Evolutionary conservation across 2,797 vertebrate genomes (phyloP), one percentile per base, ranked within the genome.

Genomic region (Melanotaenia trifasciata): DNA sequence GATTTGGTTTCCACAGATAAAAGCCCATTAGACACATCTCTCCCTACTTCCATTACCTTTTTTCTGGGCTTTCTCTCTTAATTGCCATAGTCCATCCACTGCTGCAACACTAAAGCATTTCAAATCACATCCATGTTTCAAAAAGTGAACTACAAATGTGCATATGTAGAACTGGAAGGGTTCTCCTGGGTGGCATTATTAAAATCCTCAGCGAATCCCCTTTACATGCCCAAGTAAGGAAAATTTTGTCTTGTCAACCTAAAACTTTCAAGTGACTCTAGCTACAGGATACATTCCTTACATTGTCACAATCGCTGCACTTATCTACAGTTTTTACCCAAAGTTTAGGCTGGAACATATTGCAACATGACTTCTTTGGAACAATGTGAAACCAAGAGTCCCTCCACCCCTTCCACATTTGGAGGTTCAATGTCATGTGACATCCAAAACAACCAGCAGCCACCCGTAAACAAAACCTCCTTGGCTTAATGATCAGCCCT

Each of bases 1-100:
- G 92, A 91, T 94, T 94, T 93, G 92, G 94, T 95, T 95, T 95
- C 93, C 93, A 92, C 89, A 94, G 94, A 95, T 95, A 95, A 95
- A 95, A 94, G 94, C 94, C 94, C 92, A 94, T 95, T 95, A 95
- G 92, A 93, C 93, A 91, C 93, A 93, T 94, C 88, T 91, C 87
- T 77, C 85, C 70, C 92, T 92, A 81, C 89, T 94, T 93, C 91
- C 94, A 92, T 95, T 95, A 94, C 92, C 90, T 92, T 92, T 30
- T 93, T 93, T 87, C 91, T 90, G 87, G 86, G 86, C 86, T 90
- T 90, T 91, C 88, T 87, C 79, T 86, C 88, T 91, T 93, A 94
- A 94, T 94, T 94, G 92, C 91, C 89, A 88, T 89, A 90, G 85
- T 91, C 82, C 88, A 88, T 91, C 89, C 85, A 90, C 90, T 87